Evolutionary conservation across 1,140 invertebrate genomes (phyloP), one percentile per base, ranked within the genome.

Genomic region (Euborellia annulipes): DNA sequence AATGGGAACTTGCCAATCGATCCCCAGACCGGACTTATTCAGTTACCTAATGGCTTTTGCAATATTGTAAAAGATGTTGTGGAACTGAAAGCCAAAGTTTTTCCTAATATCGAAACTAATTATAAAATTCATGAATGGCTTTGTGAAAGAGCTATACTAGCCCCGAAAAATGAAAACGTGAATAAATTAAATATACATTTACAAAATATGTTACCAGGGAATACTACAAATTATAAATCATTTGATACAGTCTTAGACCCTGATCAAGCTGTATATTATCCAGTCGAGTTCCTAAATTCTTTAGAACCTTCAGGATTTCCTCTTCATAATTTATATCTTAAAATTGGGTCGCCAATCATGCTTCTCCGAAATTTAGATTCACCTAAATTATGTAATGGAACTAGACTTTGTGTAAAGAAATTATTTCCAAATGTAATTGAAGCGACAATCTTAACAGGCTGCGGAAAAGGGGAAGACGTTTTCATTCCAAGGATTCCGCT

Each of bases 361-460:
- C 23, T 27, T 27, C 41, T 54, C 1, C 36, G 62, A 50, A 67
- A 69, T 56, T 50, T 61, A 36, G 58, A 66, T 47, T 56, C 54
- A 55, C 56, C 61, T 46, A 50, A 50, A 47, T 54, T 68, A 37
- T 69, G 63, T 47, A 70, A 69, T 53, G 62, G 58, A 4, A 68
- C 64, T 38, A 30, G 62, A 48, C 51, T 67, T 22, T 41, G 45
- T 17, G 54, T 66, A 43, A 61, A 61, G 57, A 58, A 59, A 49
- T 47, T 62, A 36, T 58, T 59, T 50, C 50, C 50, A 32, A 62
- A 63, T 49, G 41, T 65, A 34, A 59, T 70, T 41, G 57, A 66
- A 57, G 64, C 63, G 36, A 65, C 55, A 36, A 63, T 70, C 45
- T 39, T 68, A 18, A 60, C 47, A 46, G 61, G 59, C 42, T 55